Percentiles rank a stretch among this genome's conserved stretches.
Conservation (phyloP, 2,888 invertebrate species). For the Heliconius charithonia region DNA sequence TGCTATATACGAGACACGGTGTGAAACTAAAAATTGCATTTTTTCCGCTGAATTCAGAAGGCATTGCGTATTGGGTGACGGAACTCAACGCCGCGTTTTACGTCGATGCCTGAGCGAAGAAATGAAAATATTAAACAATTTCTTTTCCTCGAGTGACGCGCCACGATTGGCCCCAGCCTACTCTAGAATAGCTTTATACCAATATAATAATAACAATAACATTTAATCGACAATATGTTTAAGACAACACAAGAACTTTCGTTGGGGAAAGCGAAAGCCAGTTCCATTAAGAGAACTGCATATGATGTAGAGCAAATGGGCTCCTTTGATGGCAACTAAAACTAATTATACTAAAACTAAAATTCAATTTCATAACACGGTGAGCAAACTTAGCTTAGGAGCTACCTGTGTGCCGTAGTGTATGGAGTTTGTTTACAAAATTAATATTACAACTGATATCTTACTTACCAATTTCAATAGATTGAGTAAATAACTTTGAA, state of each 20-base stretch:
- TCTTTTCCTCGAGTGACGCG: background rate
- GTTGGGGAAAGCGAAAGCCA: constrained; percentile 14
- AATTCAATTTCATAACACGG: constrained; percentile 44
- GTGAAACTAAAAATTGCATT: too few relatives aligned
- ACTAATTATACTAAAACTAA: constrained; percentile 44
- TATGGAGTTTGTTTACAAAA: constrained; percentile 35
- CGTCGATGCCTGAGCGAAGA: too few relatives aligned
- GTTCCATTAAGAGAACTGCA: constrained; percentile 22
- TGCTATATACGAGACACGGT: too few relatives aligned
- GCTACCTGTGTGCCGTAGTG: constrained; percentile 36
- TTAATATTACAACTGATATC: constrained; percentile 34
- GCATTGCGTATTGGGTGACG: too few relatives aligned
- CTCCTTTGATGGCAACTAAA: constrained; percentile 34
- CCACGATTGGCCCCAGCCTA: too few relatives aligned
- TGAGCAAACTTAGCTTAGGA: constrained; percentile 34
- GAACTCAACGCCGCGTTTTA: too few relatives aligned
- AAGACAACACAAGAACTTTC: background rate
- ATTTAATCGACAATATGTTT: background rate
- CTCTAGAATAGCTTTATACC: too few relatives aligned
- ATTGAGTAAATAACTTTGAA: background rate
- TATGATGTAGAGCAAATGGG: constrained; percentile 22
- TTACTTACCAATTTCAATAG: background rate
- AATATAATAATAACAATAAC: background rate
- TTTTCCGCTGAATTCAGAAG: too few relatives aligned
- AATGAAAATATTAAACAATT: background rate